Percentiles rank a stretch among this genome's conserved stretches.
These are phyloP conservation scores for Ceuthmochares aereus DNA, from an alignment of 2,113 vertebrate genomes.

Conservation along the genomic window DNA sequence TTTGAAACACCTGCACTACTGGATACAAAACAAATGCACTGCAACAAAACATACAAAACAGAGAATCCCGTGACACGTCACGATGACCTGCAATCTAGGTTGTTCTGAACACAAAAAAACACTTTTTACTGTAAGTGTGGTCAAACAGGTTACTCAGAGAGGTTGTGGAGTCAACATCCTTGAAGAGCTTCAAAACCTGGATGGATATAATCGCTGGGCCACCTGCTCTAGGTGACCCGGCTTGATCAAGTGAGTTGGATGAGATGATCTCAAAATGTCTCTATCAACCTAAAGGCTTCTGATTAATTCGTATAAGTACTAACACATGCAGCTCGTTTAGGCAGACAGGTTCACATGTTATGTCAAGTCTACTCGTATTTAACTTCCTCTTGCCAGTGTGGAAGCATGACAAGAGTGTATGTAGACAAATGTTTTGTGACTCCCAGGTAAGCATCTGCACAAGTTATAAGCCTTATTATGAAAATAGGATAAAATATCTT, in stretches of 20 bases:
- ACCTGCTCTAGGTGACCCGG: not conserved
- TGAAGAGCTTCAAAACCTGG: not conserved
- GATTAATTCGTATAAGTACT: not conserved
- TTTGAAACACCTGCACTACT: constrained; percentile 32
- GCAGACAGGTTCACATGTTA: not conserved
- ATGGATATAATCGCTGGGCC: too few species aligned
- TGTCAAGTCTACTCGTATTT: not conserved
- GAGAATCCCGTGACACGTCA: not conserved
- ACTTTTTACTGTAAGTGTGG: not conserved
- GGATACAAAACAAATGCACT: constrained; percentile 42
- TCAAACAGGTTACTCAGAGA: not conserved
- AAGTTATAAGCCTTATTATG: not conserved
- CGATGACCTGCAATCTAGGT: not conserved
- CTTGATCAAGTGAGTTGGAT: not conserved
- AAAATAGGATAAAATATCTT: not conserved
- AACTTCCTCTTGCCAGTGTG: not conserved
- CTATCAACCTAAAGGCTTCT: not conserved
- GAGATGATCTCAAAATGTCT: not conserved
- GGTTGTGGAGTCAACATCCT: not conserved
- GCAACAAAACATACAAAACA: constrained; percentile 18
- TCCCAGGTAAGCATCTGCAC: not conserved
- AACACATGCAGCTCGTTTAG: not conserved
- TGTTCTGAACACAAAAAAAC: not conserved
- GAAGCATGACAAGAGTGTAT: not conserved
- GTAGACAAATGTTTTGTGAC: not conserved